Conservation (phyloP, 2,888 invertebrate genomes). For the Pollenia griseotomentosa region DNA sequence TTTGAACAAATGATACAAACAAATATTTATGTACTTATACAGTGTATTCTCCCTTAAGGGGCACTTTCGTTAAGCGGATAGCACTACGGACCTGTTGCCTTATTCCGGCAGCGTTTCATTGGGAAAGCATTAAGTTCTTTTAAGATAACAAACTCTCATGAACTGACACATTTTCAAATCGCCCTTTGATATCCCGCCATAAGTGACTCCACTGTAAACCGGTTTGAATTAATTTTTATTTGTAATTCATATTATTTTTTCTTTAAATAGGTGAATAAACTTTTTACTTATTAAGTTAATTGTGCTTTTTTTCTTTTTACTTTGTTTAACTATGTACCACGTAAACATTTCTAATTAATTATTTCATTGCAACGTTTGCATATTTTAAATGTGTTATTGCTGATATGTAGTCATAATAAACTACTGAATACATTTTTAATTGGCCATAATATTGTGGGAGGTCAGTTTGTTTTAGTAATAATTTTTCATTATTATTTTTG, state of each 20-base stretch:
- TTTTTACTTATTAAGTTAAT: neutral
- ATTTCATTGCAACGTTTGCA: neutral
- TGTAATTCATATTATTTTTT: neutral
- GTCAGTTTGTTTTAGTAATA: neutral
- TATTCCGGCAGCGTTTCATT: too few species aligned
- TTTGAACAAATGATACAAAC: too few species aligned
- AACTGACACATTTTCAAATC: too few species aligned
- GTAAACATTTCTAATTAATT: neutral
- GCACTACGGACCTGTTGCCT: too few species aligned
- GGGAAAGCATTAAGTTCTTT: too few species aligned
- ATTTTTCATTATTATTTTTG: neutral
- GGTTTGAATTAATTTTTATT: neutral
- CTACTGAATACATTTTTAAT: neutral
- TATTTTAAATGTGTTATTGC: neutral
- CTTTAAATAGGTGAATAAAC: conserved; percentile 12
- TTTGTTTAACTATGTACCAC: neutral
- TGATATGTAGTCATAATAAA: neutral
- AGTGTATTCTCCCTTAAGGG: too few species aligned
- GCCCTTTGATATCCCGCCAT: too few species aligned
- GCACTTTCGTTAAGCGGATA: too few species aligned
- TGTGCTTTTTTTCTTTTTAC: neutral
- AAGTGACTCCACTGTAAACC: too few species aligned
- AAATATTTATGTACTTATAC: too few species aligned
- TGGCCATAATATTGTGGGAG: conserved; percentile 4
- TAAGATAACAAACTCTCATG: too few species aligned